Evolutionary conservation across 2,888 invertebrate species (phyloP).

Genomic region (Alviniconcha strummeri): DNA sequence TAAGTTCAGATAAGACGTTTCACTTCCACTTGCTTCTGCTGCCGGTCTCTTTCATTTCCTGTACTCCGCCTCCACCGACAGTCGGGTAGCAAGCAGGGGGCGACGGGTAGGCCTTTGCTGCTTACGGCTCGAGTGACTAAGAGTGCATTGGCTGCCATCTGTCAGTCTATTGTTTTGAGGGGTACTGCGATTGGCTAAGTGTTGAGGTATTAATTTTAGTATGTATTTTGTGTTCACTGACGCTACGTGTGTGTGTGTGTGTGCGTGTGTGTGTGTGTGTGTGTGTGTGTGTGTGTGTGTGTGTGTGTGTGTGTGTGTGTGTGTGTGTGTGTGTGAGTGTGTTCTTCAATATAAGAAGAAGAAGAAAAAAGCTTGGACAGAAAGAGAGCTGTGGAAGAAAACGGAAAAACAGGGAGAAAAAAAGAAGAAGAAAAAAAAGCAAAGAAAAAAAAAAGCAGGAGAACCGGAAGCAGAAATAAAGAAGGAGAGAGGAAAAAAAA

Average conservation of each 20-base stretch:
- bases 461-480: slow-evolving; percentile 30
- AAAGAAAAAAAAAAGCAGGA: neutral
- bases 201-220: too few species aligned
- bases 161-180: too few species aligned
- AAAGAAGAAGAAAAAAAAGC: neutral
- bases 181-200: too few species aligned
- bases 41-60: neutral
- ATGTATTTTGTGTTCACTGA: too few species aligned
- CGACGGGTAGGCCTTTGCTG: too few species aligned
- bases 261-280: too few species aligned
- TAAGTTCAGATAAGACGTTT: neutral
- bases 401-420: neutral
- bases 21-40: neutral
- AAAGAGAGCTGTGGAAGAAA: neutral
- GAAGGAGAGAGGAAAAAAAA: slow-evolving; percentile 31
- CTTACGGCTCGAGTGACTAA: too few species aligned
- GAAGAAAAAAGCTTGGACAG: neutral
- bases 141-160: too few species aligned
- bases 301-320: too few species aligned
- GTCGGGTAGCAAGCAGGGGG: too few species aligned
- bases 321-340: neutral
- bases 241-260: too few species aligned
- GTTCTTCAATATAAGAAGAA: neutral
- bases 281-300: too few species aligned
- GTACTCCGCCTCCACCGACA: neutral